Conservation (phyloP, 2,888 invertebrate species). For the Thymelicus lineola region DNA sequence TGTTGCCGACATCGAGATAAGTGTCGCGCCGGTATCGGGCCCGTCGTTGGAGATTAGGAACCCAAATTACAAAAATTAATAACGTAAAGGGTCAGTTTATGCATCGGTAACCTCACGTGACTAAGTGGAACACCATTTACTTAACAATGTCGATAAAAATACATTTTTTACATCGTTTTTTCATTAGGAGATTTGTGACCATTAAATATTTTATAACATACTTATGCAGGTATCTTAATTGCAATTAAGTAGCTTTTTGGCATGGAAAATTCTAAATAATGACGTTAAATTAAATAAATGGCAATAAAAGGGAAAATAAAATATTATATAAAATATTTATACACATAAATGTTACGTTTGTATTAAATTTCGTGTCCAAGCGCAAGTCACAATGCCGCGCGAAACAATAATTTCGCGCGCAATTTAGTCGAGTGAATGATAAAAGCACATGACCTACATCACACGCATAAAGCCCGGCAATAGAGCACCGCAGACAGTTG, state of each 20-base stretch:
- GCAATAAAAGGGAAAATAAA: no score
- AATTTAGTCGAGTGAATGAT: conserved; percentile 56
- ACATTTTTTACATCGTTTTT: not conserved
- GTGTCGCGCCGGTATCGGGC: conserved; percentile 76
- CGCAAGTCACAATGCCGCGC: conserved; percentile 48
- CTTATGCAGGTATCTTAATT: no score
- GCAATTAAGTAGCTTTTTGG: no score
- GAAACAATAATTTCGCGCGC: conserved; percentile 52
- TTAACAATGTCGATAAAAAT: conserved; percentile 2
- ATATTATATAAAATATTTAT: no score
- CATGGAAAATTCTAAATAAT: no score
- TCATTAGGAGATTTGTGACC: not conserved
- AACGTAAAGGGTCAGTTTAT: conserved; percentile 76
- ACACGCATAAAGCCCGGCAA: conserved; percentile 62
- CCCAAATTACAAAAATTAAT: conserved; percentile 81
- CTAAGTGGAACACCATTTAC: conserved; percentile 36
- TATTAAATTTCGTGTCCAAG: no score
- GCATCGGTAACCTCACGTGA: conserved; percentile 61
- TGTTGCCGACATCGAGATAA: conserved; percentile 83
- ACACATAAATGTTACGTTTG: no score
- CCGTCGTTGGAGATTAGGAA: conserved; percentile 79
- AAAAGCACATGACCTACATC: conserved; percentile 72
- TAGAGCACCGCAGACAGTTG: conserved; percentile 65
- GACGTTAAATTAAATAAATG: no score
- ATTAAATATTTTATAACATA: no score